Evolutionary conservation across 2,797 vertebrate species (phyloP).

Genomic region (Chaetophractus vellerosus): DNA sequence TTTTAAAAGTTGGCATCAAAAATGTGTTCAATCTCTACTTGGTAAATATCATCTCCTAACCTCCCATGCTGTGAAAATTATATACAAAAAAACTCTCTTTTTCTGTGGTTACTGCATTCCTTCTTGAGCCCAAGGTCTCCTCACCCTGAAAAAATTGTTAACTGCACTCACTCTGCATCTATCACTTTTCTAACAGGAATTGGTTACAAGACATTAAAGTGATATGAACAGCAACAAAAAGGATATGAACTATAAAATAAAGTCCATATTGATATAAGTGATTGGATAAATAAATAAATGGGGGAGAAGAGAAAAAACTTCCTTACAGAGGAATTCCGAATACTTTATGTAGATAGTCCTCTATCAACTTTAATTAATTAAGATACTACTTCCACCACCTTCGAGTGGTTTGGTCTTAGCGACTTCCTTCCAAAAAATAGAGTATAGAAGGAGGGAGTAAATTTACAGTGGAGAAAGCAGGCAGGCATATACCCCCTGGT

Average conservation of each 20-base stretch:
- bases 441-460: neutral
- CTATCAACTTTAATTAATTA: neutral
- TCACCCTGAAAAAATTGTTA: neutral
- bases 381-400: neutral
- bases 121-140: neutral
- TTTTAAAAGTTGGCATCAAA: neutral
- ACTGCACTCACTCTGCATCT: neutral
- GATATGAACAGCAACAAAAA: no score
- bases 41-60: neutral
- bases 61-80: neutral
- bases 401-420: neutral
- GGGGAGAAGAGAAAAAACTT: neutral
- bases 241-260: constrained; percentile 15
- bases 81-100: neutral
- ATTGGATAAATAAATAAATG: neutral
- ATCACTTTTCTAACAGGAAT: neutral
- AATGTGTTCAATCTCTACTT: neutral
- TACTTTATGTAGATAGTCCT: neutral
- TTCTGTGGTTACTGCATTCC: neutral
- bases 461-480: no score
- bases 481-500: rapidly evolving
- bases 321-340: neutral
- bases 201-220: neutral
- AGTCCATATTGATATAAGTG: neutral
- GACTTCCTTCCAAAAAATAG: neutral